Base-by-base conservation (phyloP, 23 tunicate genomes). In the Halocynthia roretzi region DNA sequence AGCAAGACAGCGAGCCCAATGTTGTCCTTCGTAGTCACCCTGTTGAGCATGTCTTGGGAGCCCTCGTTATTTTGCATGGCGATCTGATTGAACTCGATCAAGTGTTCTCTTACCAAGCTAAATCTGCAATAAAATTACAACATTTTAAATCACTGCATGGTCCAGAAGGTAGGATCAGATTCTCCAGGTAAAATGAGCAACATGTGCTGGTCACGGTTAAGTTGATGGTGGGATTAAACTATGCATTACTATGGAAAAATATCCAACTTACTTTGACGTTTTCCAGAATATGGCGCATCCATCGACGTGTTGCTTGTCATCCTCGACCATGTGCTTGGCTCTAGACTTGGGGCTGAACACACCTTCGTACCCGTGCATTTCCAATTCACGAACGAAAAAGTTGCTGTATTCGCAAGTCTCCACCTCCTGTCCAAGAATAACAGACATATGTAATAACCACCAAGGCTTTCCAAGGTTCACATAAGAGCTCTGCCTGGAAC, bases 221-320 rank as follows among this genome's bases (percentile, higher is more conserved):
- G 44, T 31, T 31, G 44, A 31, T 4, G 44, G 64, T 4, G 64
- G 17, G 17, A 4, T 15, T 60, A 60, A 60, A 15, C 64, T 15
- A 60, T 60, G n/a, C 17, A 60, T 15, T 60, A 60, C n/a, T 60
- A 15, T 4, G 2, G 64, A 60, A 60, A 2, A 19, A 18, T 48
- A 72, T 50, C 15, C 10, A 5, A 61, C 94, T 62, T 67, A 88
- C 90, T 91, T 91, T 7, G 83, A n/a, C n/a, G 72, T 70, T 74
- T 89, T 88, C 99, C 99, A 95, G 75, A 95, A 95, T 58, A 95
- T 95, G 10, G 99, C 99, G 62, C 99, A 95, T 6, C 99, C 99
- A 80, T 95, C 99, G 20, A 95, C 99, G 69, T 88, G 90, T 71
- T 80, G 85, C 67, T 77, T 79, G 49, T 95, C 99, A 20, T 88